phyloP scores from a whole-genome alignment of 2,888 invertebrate species.

The Caenorhabditis sp. region DNA sequence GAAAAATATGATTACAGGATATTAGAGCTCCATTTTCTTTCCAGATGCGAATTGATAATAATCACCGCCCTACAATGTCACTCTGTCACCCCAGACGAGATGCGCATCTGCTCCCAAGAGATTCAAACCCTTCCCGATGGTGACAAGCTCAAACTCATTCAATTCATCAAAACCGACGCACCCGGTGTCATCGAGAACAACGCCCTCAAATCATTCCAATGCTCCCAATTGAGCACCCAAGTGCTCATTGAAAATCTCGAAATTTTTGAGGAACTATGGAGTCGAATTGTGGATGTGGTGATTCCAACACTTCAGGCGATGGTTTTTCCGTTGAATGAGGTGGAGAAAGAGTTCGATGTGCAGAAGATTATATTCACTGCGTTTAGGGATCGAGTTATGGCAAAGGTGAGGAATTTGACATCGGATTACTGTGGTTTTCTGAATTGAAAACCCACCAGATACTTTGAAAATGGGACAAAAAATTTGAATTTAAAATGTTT shows the following conservation, averaged over 20 bases:
- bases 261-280: constrained; percentile 33
- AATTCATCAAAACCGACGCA: constrained; percentile 38
- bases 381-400: constrained; percentile 49
- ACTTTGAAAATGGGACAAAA: too few relatives aligned
- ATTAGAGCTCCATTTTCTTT: too few relatives aligned
- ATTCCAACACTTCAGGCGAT: constrained; percentile 47
- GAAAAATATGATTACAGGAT: too few relatives aligned
- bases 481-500: too few relatives aligned
- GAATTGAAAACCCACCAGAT: too few relatives aligned
- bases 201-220: constrained; percentile 44
- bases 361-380: constrained; percentile 43
- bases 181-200: constrained; percentile 46
- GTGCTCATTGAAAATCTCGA: constrained; percentile 15
- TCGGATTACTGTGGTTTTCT: constrained; percentile 9
- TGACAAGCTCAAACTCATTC: constrained; percentile 26
- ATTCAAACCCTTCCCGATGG: constrained; percentile 11
- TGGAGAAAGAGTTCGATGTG: constrained; percentile 41
- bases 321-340: constrained; percentile 35
- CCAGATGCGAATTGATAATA: constrained; percentile 29
- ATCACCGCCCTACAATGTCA: constrained; percentile 35
- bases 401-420: constrained; percentile 21
- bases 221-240: constrained; percentile 30
- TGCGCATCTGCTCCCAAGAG: constrained; percentile 30
- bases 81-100: constrained; percentile 24
- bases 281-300: constrained; percentile 26